Evolutionary conservation across 2,888 invertebrate species (phyloP), one percentile per base, ranked within the genome.

Genomic region (Stenodema calcarata): DNA sequence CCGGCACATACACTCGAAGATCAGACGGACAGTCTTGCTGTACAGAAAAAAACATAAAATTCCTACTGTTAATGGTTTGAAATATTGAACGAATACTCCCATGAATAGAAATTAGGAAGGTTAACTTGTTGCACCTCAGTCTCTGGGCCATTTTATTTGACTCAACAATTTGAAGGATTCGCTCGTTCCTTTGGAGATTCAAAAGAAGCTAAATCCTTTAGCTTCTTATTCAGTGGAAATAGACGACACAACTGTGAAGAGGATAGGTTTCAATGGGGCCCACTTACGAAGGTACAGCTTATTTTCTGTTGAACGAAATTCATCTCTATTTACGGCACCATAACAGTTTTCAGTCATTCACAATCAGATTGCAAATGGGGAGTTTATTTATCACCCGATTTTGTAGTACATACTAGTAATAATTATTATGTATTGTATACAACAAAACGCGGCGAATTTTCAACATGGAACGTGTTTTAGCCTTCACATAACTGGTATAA

Each of bases 11-110:
- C 82, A 82, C 69, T 80, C 54, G 47, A 69, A 69, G 69, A 30
- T 82, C 82, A 69, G 82, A 82, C 82, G 3, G 14, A 41, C 82
- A 27, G 82, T 82, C 82, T 62, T n/a, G 18, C 82, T 80, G 80
- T 27, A 47, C n/a, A 82, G 27, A 82, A 69, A 69, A 82, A 44
- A 35, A 41, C n/a, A n/a, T 6, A n/a, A 78, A 42, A 44, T 44
- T 41, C 18, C 6, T 16, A 3, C 73, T 35, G 18, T 75, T 41
- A 75, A 16, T 14, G 73, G 16, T 9, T 2, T 4, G 9, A 35
- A 0, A 41, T 35, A 75, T 75, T 28, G 73, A 30, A 14, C n/a
- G 18, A 14, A 23, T 70, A 70, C 27, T 70, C 16, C 70, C 6
- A 14, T 70, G 0, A n/a, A n/a, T 0, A 18, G n/a, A 50, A 50